Conservation (phyloP, 2,797 vertebrate species). For the Smutsia temminckii region DNA sequence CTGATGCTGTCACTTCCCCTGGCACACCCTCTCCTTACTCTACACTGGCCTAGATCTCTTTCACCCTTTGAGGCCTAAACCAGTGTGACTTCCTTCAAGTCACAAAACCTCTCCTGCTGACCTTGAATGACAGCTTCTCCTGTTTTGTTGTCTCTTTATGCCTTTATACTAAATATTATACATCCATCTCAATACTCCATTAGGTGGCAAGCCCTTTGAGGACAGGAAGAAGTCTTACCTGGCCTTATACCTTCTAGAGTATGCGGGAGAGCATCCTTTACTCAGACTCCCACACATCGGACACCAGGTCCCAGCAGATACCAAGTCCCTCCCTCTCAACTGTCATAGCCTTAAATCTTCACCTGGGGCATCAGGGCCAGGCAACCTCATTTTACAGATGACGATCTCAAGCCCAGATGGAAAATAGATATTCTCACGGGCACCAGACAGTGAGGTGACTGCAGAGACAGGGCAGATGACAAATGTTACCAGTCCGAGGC, state of each 20-base stretch:
- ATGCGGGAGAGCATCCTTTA: fast-evolving
- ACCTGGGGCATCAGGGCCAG: not conserved
- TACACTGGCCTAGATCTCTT: not conserved
- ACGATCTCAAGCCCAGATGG: not conserved
- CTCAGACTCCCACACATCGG: not conserved
- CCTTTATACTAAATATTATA: too few species aligned
- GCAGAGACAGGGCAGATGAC: not conserved
- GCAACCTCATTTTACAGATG: not conserved
- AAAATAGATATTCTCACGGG: not conserved
- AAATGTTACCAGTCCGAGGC: not conserved
- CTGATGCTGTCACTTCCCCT: not conserved
- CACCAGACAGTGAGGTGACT: not conserved
- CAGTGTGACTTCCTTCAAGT: not conserved
- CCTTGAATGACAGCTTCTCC: not conserved
- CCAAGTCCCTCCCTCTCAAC: not conserved
- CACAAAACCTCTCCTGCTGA: not conserved
- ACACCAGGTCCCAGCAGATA: not conserved
- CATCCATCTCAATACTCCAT: not conserved
- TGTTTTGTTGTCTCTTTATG: not conserved
- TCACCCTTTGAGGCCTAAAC: not conserved
- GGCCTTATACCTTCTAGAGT: not conserved
- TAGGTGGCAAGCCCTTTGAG: not conserved
- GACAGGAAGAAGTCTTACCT: not conserved
- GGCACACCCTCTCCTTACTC: not conserved
- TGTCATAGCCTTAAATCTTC: not conserved